Percentiles rank a stretch among this genome's conserved stretches.
phyloP scores from a whole-genome alignment of 2,888 invertebrate species.

The Caenorhabditis becei region DNA sequence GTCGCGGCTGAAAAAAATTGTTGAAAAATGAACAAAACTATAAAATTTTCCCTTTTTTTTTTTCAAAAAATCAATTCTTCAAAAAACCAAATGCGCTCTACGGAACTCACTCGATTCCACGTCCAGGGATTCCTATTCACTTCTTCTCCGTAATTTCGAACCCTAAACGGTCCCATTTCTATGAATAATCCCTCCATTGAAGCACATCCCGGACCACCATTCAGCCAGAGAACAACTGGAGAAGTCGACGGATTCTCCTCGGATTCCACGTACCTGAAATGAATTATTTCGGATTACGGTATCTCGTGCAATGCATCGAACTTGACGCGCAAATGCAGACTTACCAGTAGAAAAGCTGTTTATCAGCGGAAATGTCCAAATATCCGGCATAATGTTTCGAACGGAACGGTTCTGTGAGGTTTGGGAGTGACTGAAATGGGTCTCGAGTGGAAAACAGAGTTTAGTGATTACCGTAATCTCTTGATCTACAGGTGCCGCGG shows the following conservation, averaged over 20 bases:
- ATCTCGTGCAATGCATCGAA: conserved; percentile 4
- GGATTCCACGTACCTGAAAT: conserved; percentile 77
- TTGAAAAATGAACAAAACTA: too few species aligned
- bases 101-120: conserved; percentile 78
- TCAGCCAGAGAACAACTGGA: conserved; percentile 82
- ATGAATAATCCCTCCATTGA: conserved; percentile 74
- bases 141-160: conserved; percentile 73
- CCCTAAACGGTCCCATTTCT: conserved; percentile 80
- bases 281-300: too few species aligned
- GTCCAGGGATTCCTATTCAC: conserved; percentile 77
- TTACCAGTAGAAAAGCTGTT: conserved; percentile 83
- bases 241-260: conserved; percentile 81
- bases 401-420: conserved; percentile 63
- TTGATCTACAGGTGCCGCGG: conserved; percentile 22
- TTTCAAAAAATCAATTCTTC: background rate
- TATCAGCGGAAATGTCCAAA: conserved; percentile 81
- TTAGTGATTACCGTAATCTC: conserved; percentile 13
- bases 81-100: background rate
- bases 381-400: conserved; percentile 83
- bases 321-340: background rate
- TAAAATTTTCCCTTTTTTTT: too few species aligned
- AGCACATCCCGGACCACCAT: conserved; percentile 82
- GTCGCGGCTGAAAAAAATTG: too few species aligned
- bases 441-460: background rate
- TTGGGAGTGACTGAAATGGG: conserved; percentile 56